Base-by-base conservation (phyloP, 2,113 vertebrate genomes). In the Natator depressus region DNA sequence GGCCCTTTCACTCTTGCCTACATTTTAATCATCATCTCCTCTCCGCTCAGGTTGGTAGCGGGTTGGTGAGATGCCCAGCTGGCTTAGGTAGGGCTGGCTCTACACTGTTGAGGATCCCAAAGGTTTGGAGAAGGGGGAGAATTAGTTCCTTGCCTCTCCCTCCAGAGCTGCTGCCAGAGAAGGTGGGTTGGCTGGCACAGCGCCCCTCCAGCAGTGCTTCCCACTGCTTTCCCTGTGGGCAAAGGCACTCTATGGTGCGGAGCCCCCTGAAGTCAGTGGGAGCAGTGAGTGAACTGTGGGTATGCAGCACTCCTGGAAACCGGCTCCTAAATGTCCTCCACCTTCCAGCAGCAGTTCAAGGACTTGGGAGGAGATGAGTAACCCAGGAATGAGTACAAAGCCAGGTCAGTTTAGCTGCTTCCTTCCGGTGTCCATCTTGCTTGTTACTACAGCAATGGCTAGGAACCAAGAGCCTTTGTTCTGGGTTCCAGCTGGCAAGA, bases 21-120 rank as follows among this genome's bases (percentile, higher is more conserved):
- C 91, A 87, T 80, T 79, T 94, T 88, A 84, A 11, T 51, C 87
- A 84, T 92, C 80, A 83, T 84, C 86, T 86, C 42, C 79, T 94
- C 96, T 85, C 75, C 85, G 55, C 93, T 95, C 92, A 88, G 93
- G 10, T 94, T 76, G 96, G 47, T 80, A 29, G 46, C 93, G 93
- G 95, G 91, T 95, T 95, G 95, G 85, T 80, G 91, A 96, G 93
- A 93, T 96, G 94, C 94, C 95, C 95, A 93, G 69, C 31, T 5
- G 20, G 29, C 24, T 54, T 79, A 29, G 38, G 53, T 16, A 42
- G 55, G 72, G 76, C 7, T n/a, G 31, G 19, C 12, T 35, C 20
- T 75, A 78, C 85, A 47, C 75, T 79, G 89, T 89, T 89, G 87
- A 75, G 87, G 65, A 6, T 50, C 75, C 72, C 81, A 49, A 0